Evolutionary conservation across 1,140 invertebrate species (phyloP).

Genomic region (Aphis gossypii): DNA sequence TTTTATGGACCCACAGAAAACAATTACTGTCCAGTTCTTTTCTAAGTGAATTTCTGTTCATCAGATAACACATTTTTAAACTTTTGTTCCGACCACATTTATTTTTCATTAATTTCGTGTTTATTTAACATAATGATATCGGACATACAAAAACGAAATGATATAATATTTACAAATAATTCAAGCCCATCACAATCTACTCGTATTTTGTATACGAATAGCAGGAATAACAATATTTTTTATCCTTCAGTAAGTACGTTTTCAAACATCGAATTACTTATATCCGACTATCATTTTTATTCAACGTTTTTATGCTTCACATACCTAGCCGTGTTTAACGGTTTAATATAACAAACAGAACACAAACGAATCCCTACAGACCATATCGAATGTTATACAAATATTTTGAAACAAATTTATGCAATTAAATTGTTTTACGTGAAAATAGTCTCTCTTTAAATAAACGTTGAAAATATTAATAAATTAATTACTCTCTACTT

Average conservation of each 20-base stretch:
- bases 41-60: not conserved
- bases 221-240: conserved; percentile 4
- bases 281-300: not conserved
- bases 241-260: not conserved
- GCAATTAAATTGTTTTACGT: not conserved
- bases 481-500: not conserved
- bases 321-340: not conserved
- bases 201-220: not conserved
- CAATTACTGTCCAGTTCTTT: conserved; percentile 5
- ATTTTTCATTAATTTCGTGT: not conserved
- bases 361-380: not conserved
- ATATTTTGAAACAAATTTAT: conserved; percentile 1
- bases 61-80: conserved; percentile 18
- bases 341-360: not conserved
- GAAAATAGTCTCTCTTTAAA: not conserved
- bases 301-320: not conserved
- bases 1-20: not conserved
- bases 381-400: not conserved
- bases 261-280: not conserved
- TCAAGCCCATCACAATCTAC: not conserved
- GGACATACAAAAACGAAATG: not conserved
- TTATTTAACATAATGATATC: not conserved
- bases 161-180: not conserved
- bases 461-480: not conserved
- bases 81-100: not conserved